A percentile compares a stretch with the other conserved stretches of the same genome.
Conservation (phyloP, 2,113 vertebrate species). For the Casuarius casuarius region DNA sequence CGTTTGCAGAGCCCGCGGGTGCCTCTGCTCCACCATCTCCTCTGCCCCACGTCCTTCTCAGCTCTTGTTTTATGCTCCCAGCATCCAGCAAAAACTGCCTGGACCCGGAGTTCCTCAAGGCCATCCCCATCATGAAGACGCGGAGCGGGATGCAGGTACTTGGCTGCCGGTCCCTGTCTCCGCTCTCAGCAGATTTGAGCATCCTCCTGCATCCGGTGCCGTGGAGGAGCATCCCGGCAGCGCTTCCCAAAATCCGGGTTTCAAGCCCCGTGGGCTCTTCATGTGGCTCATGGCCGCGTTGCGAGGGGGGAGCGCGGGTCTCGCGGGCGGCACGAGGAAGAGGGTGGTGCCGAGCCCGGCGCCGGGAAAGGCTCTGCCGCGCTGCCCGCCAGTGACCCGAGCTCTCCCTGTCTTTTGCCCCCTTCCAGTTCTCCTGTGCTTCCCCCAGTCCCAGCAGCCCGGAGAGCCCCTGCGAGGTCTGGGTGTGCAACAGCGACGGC, state of each 20-base stretch:
- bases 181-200: neutral
- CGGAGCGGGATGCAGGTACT: constrained; percentile 97
- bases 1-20: fast-evolving
- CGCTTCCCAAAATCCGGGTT: neutral
- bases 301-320: neutral
- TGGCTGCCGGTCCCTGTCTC: neutral
- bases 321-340: neutral
- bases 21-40: no score
- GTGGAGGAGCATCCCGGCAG: no score
- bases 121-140: constrained; percentile 99
- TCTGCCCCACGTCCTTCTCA: neutral
- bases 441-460: constrained; percentile 94
- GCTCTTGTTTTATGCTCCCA: neutral
- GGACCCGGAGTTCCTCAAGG: constrained; percentile 98
- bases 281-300: no score
- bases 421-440: constrained; percentile 92
- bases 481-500: constrained; percentile 98
- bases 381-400: neutral
- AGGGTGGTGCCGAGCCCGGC: no score
- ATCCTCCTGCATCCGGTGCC: neutral
- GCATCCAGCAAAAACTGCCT: constrained; percentile 95
- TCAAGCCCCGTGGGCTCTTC: neutral
- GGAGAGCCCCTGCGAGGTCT: constrained; percentile 91
- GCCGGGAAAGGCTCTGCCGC: neutral
- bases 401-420: neutral